Percentiles rank a stretch among this genome's conserved stretches.
Evolutionary conservation across 1,140 invertebrate genomes (phyloP).

Genomic region (Ostrea edulis): DNA sequence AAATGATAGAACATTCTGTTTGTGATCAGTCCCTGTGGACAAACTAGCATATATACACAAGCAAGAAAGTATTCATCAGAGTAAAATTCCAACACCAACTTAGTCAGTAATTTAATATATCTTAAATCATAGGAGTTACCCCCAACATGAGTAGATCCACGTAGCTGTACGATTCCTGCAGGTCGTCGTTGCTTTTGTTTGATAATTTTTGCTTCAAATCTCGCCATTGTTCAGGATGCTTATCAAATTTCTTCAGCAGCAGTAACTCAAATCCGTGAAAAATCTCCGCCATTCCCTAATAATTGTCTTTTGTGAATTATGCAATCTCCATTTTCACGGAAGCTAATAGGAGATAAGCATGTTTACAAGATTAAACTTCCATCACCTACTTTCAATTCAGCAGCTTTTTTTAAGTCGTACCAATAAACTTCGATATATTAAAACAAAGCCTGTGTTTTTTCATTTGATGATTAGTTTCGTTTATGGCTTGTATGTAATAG

Average conservation of each 20-base stretch:
- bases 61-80: too few species aligned
- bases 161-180: background rate
- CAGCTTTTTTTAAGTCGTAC: background rate
- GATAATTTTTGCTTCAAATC: conserved; percentile 70
- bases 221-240: conserved; percentile 68
- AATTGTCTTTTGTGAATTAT: background rate
- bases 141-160: background rate
- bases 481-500: too few species aligned
- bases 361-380: background rate
- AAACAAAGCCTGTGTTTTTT: background rate
- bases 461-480: too few species aligned
- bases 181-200: conserved; percentile 52
- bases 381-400: background rate
- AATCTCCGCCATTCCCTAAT: conserved; percentile 59
- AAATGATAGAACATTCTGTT: too few species aligned
- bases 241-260: conserved; percentile 71
- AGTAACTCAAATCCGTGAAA: conserved; percentile 77
- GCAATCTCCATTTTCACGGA: background rate
- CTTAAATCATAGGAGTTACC: too few species aligned
- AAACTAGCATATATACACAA: too few species aligned
- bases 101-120: too few species aligned
- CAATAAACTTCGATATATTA: background rate
- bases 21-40: too few species aligned
- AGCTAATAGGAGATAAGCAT: background rate
- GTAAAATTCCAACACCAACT: too few species aligned